Evolutionary conservation across 53 echinoderm and acorn worm species (phyloP).

Genomic region (Patiria pectinifera): DNA sequence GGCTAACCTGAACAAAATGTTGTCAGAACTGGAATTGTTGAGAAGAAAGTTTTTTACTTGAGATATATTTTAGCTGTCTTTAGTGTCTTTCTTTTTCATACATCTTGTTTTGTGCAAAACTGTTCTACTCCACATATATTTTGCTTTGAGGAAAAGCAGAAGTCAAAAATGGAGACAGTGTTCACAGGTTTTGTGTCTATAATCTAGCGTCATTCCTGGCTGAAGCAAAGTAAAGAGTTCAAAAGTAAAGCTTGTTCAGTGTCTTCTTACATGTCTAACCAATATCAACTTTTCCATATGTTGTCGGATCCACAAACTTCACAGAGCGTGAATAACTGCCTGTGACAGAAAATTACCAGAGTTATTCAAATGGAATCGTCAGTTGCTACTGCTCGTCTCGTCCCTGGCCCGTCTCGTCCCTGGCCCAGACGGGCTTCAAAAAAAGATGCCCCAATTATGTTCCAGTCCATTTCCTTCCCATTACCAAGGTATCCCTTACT

Average conservation of each 20-base stretch:
- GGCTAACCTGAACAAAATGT: not conserved
- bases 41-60: not conserved
- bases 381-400: too few species aligned
- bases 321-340: not conserved
- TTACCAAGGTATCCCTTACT: constrained; percentile 46
- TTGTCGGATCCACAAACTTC: not conserved
- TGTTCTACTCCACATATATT: too few species aligned
- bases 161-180: too few species aligned
- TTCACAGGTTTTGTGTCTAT: too few species aligned
- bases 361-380: not conserved
- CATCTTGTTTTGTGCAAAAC: too few species aligned
- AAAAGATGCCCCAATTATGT: not conserved
- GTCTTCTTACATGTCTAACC: not conserved
- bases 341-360: not conserved
- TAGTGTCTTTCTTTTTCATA: too few species aligned
- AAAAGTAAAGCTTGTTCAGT: too few species aligned
- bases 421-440: not conserved
- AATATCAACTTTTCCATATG: not conserved
- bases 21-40: not conserved
- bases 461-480: constrained; percentile 39
- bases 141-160: too few species aligned
- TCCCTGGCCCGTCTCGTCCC: too few species aligned
- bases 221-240: too few species aligned
- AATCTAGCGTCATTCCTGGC: too few species aligned
- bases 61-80: not conserved